These are phyloP conservation scores for Prunella himalayana DNA, from an alignment of 2,113 vertebrate species.

Conservation along the genomic window DNA sequence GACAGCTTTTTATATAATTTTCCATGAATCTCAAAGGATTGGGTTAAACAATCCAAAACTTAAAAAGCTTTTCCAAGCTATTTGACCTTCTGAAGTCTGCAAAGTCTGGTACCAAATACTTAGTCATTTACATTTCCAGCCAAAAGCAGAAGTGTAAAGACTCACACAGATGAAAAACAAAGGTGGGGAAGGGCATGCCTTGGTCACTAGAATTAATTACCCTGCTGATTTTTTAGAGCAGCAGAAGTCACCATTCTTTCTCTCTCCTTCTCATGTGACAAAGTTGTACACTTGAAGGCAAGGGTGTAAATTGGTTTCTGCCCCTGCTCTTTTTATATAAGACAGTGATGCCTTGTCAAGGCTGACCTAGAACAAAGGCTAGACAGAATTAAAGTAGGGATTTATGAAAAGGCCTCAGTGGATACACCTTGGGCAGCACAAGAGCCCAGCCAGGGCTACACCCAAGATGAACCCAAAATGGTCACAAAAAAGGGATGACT, in stretches of 20 bases:
- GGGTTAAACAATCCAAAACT: neutral
- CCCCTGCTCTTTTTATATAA: neutral
- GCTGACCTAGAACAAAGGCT: neutral
- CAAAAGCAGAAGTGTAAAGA: neutral
- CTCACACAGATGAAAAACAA: neutral
- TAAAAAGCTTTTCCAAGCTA: neutral
- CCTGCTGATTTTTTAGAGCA: neutral
- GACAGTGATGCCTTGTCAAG: neutral
- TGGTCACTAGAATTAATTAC: neutral
- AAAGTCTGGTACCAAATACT: conserved; percentile 3
- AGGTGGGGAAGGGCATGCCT: neutral
- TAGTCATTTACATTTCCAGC: conserved; percentile 20
- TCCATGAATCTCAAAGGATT: neutral
- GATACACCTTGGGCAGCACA: neutral
- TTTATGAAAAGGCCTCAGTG: neutral
- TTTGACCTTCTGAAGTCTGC: conserved; percentile 6
- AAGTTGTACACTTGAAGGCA: neutral
- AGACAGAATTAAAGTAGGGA: neutral
- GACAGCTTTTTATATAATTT: neutral
- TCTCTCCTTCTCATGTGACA: neutral
- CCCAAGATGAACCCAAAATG: neutral
- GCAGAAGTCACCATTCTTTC: neutral
- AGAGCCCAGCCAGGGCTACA: neutral
- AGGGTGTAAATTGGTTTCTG: neutral
- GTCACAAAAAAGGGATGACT: neutral